phyloP scores from a whole-genome alignment of 2,113 vertebrate genomes.

The Cynoglossus semilaevis region DNA sequence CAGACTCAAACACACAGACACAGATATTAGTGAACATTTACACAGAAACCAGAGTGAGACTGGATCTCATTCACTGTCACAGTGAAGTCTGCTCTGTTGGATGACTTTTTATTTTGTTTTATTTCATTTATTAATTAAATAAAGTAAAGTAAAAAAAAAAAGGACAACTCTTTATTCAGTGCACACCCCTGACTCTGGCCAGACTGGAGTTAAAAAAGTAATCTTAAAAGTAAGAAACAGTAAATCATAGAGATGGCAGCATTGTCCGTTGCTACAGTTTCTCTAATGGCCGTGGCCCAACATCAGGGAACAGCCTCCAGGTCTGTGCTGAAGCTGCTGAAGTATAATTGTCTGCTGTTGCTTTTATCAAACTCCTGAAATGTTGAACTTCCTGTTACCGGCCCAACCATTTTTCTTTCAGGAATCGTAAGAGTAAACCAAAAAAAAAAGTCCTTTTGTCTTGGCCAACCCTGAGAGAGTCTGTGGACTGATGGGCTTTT shows the following conservation, averaged over 20 bases:
- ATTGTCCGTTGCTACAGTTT: slow-evolving; percentile 26
- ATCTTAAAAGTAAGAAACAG: slow-evolving; percentile 5
- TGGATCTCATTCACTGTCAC: slow-evolving; percentile 26
- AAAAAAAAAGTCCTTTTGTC: slow-evolving; percentile 3
- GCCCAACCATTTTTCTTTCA: not conserved
- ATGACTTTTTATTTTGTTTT: not conserved
- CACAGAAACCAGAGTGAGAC: slow-evolving; percentile 23
- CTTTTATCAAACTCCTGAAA: slow-evolving; percentile 60
- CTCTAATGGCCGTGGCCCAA: slow-evolving; percentile 42
- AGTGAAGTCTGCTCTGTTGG: slow-evolving; percentile 4
- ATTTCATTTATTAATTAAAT: slow-evolving; percentile 20
- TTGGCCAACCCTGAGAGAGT: not conserved
- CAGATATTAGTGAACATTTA: slow-evolving; percentile 11
- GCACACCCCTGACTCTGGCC: not conserved
- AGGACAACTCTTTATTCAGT: not conserved
- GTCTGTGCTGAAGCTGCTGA: slow-evolving; percentile 50
- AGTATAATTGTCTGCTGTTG: slow-evolving; percentile 63
- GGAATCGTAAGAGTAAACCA: too few relatives aligned
- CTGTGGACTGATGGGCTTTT: too few relatives aligned
- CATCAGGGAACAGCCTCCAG: slow-evolving; percentile 57
- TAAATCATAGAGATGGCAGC: slow-evolving; percentile 31
- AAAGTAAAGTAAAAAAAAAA: not conserved
- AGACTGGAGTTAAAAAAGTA: slow-evolving; percentile 13
- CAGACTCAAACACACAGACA: slow-evolving; percentile 18
- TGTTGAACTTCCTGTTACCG: slow-evolving; percentile 24